phyloP scores from a whole-genome alignment of 2,113 vertebrate genomes.

The Archocentrus centrarchus region DNA sequence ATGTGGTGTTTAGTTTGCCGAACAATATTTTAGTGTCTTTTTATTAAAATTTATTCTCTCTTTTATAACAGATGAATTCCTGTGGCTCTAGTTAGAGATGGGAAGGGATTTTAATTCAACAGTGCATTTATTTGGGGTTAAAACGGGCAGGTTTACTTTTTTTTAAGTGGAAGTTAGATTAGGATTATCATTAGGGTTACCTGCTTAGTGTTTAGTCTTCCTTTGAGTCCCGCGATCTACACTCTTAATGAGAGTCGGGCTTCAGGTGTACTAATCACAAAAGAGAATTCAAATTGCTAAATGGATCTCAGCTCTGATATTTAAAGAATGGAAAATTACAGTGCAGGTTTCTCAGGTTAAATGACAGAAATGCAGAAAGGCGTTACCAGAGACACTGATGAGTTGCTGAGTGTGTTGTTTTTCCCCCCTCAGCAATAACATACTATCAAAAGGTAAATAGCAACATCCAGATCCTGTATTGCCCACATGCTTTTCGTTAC shows the following conservation, averaged over 20 bases:
- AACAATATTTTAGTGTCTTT: constrained; percentile 93
- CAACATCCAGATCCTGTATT: constrained; percentile 85
- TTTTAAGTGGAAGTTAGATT: constrained; percentile 99
- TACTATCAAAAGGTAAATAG: constrained; percentile 84
- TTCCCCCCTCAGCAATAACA: constrained; percentile 88
- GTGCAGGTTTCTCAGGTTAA: constrained; percentile 92
- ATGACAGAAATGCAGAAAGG: constrained; percentile 81
- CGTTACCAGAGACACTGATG: constrained; percentile 90
- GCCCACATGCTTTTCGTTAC: constrained; percentile 88
- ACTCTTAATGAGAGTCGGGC: constrained; percentile 96
- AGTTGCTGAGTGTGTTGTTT: constrained; percentile 86
- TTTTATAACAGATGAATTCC: constrained; percentile 81
- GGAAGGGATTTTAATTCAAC: constrained; percentile 89
- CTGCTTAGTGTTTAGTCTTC: constrained; percentile 99
- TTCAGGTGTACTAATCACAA: constrained; percentile 98
- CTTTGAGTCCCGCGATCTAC: constrained; percentile 96
- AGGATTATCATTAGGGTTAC: constrained; percentile 96
- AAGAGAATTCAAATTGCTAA: constrained; percentile 94
- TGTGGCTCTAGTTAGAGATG: constrained; percentile 94
- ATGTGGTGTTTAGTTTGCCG: constrained; percentile 88
- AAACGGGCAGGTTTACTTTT: constrained; percentile 99
- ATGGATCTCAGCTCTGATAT: constrained; percentile 91
- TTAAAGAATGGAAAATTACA: constrained; percentile 94
- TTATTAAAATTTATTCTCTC: constrained; percentile 91
- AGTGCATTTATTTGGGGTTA: constrained; percentile 91